Conservation (phyloP, 1,140 invertebrate species). For the Coelopa frigida region DNA sequence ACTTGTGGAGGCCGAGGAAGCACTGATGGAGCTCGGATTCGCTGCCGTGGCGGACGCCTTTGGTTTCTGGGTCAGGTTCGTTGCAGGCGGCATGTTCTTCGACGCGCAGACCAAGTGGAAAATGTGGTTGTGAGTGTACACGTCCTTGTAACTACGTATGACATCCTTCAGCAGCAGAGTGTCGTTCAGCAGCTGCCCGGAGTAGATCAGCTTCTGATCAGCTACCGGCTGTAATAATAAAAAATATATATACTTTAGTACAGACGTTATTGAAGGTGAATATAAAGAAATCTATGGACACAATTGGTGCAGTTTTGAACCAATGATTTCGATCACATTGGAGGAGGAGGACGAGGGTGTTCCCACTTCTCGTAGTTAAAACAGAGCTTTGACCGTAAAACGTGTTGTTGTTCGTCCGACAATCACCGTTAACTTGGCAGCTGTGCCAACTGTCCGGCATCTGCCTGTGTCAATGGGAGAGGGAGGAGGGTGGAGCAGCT, state of each 20-base stretch:
- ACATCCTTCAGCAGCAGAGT: constrained; percentile 70
- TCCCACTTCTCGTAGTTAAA: too few relatives aligned
- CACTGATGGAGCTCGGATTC: constrained; percentile 11
- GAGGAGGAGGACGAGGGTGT: too few relatives aligned
- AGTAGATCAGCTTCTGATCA: constrained; percentile 85
- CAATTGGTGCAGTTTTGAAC: too few relatives aligned
- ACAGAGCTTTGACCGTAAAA: too few relatives aligned
- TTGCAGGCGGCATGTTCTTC: constrained; percentile 31
- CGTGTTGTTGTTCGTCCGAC: too few relatives aligned
- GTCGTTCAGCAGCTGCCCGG: constrained; percentile 77
- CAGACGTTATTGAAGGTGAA: too few relatives aligned
- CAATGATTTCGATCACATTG: too few relatives aligned
- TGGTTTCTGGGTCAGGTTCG: constrained; percentile 14
- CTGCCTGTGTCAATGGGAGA: too few relatives aligned
- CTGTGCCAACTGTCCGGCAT: too few relatives aligned
- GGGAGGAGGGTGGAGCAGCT: too few relatives aligned
- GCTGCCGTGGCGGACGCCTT: constrained; percentile 18
- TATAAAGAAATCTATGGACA: too few relatives aligned
- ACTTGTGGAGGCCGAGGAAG: constrained; percentile 19
- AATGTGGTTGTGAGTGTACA: constrained; percentile 59
- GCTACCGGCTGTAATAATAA: constrained; percentile 57
- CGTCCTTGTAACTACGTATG: constrained; percentile 62
- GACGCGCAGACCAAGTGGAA: constrained; percentile 74
- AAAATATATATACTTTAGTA: neutral
- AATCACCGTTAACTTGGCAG: too few relatives aligned